phyloP scores from a whole-genome alignment of 2,113 vertebrate species.

The Percina caprodes region DNA sequence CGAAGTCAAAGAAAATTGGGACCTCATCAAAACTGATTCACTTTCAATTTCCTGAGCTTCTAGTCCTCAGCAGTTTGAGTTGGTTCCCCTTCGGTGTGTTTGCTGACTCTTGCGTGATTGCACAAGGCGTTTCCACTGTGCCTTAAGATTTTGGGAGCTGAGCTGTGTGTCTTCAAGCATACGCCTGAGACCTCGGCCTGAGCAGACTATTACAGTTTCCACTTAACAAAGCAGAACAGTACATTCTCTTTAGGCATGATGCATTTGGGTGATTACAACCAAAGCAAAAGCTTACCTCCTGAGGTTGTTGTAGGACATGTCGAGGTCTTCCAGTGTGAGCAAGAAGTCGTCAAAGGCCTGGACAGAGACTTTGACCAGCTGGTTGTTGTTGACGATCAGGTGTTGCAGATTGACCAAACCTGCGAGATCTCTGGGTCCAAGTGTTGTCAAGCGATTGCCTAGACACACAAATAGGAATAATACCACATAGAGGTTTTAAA shows the following conservation, averaged over 20 bases:
- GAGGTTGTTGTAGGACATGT: constrained; percentile 94
- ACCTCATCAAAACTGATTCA: constrained; percentile 64
- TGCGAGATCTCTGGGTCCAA: constrained; percentile 87
- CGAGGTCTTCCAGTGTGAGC: constrained; percentile 90
- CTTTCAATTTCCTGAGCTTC: constrained; percentile 48
- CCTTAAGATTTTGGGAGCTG: constrained; percentile 20
- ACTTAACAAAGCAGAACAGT: constrained; percentile 29
- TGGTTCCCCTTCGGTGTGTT: constrained; percentile 15
- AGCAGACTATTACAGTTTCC: constrained; percentile 4
- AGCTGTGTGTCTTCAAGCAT: constrained; percentile 8
- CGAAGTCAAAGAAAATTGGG: constrained; percentile 52
- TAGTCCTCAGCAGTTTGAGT: constrained; percentile 52
- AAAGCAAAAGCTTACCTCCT: constrained; percentile 61
- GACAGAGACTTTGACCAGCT: constrained; percentile 85
- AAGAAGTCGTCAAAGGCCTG: constrained; percentile 92
- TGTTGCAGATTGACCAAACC: constrained; percentile 92
- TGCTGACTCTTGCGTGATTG: constrained; percentile 34
- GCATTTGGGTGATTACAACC: not conserved
- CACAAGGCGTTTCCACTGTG: constrained; percentile 9
- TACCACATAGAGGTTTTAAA: not conserved
- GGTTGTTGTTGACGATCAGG: constrained; percentile 92
- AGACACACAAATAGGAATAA: not conserved
- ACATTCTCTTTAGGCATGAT: not conserved
- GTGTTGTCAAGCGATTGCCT: constrained; percentile 87
- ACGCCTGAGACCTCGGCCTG: not conserved